Conservation (phyloP, 1,140 invertebrate species). For the Olivierus martensii region DNA sequence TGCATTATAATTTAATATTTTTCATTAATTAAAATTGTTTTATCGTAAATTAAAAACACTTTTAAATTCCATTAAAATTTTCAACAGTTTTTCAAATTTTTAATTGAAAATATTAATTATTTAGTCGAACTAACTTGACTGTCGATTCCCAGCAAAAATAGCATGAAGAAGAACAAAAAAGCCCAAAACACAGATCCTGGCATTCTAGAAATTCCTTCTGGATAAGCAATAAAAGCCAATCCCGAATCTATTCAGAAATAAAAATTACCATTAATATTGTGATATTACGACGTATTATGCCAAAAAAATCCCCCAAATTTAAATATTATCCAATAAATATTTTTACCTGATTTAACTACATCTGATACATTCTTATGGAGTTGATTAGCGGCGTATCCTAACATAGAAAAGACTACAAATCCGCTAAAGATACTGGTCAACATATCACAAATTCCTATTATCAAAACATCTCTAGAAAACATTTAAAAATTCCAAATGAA, state of each 20-base stretch:
- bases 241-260: conserved; percentile 15
- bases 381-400: conserved; percentile 48
- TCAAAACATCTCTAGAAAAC: conserved; percentile 22
- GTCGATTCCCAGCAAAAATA: conserved; percentile 23
- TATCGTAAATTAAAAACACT: too few species aligned
- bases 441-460: conserved; percentile 49
- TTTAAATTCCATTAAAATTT: too few species aligned
- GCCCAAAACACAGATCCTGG: conserved; percentile 37
- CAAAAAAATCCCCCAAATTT: background rate
- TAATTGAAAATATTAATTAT: too few species aligned
- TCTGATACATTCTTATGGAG: conserved; percentile 76
- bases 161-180: conserved; percentile 36
- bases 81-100: too few species aligned
- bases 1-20: too few species aligned
- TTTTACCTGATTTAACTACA: conserved; percentile 46
- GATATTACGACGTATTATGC: background rate
- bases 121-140: background rate
- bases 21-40: too few species aligned
- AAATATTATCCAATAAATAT: background rate
- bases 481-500: background rate
- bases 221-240: conserved; percentile 38
- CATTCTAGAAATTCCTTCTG: conserved; percentile 36
- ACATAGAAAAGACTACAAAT: conserved; percentile 44
- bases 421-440: conserved; percentile 45
- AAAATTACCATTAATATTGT: background rate